Conservation (phyloP, 2,113 vertebrate species). For the Procapra przewalskii region DNA sequence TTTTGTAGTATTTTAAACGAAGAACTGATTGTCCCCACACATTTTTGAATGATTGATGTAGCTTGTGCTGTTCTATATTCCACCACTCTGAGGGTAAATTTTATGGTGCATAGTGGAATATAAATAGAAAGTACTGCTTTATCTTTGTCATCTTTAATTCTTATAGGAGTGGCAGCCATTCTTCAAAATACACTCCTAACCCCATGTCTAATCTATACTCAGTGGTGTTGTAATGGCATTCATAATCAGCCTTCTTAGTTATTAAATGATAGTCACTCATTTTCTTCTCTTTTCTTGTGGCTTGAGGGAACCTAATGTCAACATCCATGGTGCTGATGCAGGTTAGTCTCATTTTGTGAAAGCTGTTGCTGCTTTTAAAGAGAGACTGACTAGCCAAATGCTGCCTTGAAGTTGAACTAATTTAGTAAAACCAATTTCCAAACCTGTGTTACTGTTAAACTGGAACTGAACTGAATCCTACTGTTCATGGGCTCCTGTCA, state of each 20-base stretch:
- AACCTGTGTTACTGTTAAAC: not conserved
- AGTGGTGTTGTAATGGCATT: accelerated
- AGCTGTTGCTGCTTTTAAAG: not conserved
- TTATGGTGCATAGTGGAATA: too few species aligned
- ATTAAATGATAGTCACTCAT: not conserved
- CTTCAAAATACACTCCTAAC: not conserved
- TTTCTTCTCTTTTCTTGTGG: not conserved
- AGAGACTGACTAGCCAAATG: too few species aligned
- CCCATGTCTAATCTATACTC: not conserved
- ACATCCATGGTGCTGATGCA: not conserved
- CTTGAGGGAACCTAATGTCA: not conserved
- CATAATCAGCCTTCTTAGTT: not conserved
- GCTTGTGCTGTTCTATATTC: not conserved
- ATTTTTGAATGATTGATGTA: not conserved
- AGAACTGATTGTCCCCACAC: not conserved
- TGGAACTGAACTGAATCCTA: not conserved
- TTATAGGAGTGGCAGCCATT: not conserved
- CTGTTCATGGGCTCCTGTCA: too few species aligned
- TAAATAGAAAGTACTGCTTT: not conserved
- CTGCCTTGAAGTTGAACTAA: not conserved
- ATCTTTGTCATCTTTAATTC: not conserved
- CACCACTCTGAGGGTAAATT: not conserved
- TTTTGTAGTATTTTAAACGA: not conserved
- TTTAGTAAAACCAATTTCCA: not conserved
- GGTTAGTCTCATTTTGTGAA: not conserved